Evolutionary conservation across 1,140 invertebrate genomes (phyloP), one percentile per base, ranked within the genome.

Genomic region (Ridgeia piscesae): DNA sequence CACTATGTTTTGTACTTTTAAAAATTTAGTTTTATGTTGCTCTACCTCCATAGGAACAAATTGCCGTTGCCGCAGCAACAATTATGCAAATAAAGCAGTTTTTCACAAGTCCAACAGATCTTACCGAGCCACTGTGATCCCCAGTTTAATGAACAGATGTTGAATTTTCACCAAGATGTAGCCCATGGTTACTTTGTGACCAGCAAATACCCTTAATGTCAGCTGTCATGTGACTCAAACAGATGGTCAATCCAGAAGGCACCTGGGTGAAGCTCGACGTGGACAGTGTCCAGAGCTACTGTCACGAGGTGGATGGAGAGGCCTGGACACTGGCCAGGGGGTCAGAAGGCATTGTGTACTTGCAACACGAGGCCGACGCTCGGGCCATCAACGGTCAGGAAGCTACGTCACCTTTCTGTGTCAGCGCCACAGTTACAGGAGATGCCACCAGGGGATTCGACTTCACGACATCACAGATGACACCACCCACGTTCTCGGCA

Each of bases 271-370:
- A 97, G 35, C 96, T 98, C 58, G 97, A 97, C 93, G 96, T 96
- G 77, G 96, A 97, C 2, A 95, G 94, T 91, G 96, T 97, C 34
- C 96, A 96, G 6, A 97, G 97, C 94, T 98, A 97, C 95, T 98
- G 97, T 94, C 97, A 97, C 93, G 97, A 97, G 91, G 96, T 96
- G 33, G 96, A 96, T 33, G 96, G 97, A 1, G 97, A 98, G 92
- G 97, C 97, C 6, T 98, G 98, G 98, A 97, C 97, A 6, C 95
- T 98, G 33, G 97, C 97, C 0, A 96, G 97, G 34, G 97, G 97
- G 89, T 96, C 96, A 92, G 97, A 97, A 92, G 97, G 97, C 93
- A 96, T 97, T n/a, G 96, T 97, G 1, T 98, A 98, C 94, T 96
- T 98, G 94, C 97, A 97, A 94, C 96, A 97, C 77, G 97, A 97